Percentiles rank a stretch among this genome's conserved stretches.
Evolutionary conservation across 2,113 vertebrate genomes (phyloP).

Genomic region (Bos indicus): DNA sequence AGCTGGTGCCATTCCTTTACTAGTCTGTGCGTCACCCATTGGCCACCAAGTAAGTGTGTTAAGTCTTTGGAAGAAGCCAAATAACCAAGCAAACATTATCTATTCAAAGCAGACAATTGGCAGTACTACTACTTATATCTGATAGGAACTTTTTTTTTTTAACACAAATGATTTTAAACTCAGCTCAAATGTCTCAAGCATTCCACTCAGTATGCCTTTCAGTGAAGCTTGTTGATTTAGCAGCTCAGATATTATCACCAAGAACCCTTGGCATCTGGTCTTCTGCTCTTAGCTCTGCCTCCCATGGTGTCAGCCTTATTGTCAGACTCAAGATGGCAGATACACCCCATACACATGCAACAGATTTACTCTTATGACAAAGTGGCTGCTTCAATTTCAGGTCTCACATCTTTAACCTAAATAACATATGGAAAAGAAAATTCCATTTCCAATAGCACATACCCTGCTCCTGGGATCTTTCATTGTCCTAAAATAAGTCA

Average conservation of each 20-base stretch:
- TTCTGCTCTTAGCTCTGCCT: neutral
- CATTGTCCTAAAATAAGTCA: neutral
- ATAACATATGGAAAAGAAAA: neutral
- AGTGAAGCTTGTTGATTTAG: neutral
- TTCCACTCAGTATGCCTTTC: neutral
- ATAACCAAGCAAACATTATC: neutral
- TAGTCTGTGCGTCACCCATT: neutral
- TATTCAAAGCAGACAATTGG: conserved; percentile 3
- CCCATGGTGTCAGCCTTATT: neutral
- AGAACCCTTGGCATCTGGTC: neutral
- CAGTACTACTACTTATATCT: neutral
- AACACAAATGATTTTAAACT: neutral
- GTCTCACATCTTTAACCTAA: neutral
- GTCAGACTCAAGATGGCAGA: neutral
- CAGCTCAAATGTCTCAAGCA: neutral
- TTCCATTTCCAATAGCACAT: neutral
- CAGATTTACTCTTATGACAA: neutral
- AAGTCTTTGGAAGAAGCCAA: neutral
- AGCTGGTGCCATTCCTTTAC: neutral
- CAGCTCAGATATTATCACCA: neutral
- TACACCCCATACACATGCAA: neutral
- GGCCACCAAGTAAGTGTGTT: neutral
- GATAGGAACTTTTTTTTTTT: neutral
- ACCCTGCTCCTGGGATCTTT: neutral
- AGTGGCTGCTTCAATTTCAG: neutral